Percentiles rank a stretch among this genome's conserved stretches.
Conservation (phyloP, 1,140 invertebrate species). For the Lasioglossum albipes region DNA sequence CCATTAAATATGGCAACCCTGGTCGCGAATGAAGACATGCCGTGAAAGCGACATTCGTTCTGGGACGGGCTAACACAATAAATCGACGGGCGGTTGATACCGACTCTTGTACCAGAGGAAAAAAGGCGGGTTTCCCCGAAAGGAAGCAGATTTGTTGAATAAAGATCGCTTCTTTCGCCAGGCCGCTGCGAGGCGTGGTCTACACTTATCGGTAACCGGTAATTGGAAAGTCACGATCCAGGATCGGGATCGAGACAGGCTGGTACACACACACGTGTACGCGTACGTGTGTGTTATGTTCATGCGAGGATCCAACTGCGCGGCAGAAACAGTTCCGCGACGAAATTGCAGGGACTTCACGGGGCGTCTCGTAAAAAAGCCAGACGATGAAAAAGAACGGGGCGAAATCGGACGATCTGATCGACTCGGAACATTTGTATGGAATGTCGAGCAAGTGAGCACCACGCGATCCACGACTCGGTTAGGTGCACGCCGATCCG, state of each 20-base stretch:
- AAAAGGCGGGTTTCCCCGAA: neutral
- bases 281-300: neutral
- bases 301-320: neutral
- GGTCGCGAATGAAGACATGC: too few relatives aligned
- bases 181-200: neutral
- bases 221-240: slow-evolving; percentile 20
- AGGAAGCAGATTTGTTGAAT: slow-evolving; percentile 1
- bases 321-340: slow-evolving; percentile 12
- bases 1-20: too few relatives aligned
- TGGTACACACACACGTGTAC: too few relatives aligned
- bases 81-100: too few relatives aligned
- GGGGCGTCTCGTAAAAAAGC: neutral
- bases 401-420: slow-evolving; percentile 63
- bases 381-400: neutral
- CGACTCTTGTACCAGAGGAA: too few relatives aligned
- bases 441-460: slow-evolving; percentile 72
- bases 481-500: slow-evolving; percentile 59
- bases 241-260: slow-evolving; percentile 8
- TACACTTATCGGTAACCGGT: slow-evolving; percentile 1
- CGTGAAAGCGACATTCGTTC: too few relatives aligned
- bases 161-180: neutral
- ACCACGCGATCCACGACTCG: slow-evolving; percentile 51
- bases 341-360: slow-evolving; percentile 25
- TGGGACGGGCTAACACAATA: too few relatives aligned
- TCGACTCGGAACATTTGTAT: slow-evolving; percentile 68